Base-by-base conservation (phyloP, 30 jellyfish, hydroid and myxozoan species). In the Hydractinia echinata region DNA sequence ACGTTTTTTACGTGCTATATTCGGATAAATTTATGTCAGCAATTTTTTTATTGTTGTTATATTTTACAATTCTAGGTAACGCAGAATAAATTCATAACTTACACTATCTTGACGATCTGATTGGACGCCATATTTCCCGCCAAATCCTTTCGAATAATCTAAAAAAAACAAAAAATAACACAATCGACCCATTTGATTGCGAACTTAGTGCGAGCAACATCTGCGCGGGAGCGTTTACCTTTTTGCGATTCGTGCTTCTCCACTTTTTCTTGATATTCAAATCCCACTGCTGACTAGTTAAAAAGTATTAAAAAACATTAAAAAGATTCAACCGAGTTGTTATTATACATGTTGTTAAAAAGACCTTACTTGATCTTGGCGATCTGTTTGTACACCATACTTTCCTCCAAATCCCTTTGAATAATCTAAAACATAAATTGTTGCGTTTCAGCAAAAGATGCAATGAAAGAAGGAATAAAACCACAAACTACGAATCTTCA, bases 361-460 rank as follows among this genome's bases (percentile, higher is more conserved):
- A 53, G 11, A 51, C 21, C 39, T 54, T 70, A 85, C 97, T 87
- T 85, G 83, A 67, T 90, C 97, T 55, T 76, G 91, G 54, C 97
- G 76, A 77, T 91, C 97, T 53, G 54, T 73, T 82, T 86, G 96
- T 9, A 91, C 97, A n/a, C 97, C 97, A 82, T 66, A 91, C 71
- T 83, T 87, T 44, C 97, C 97, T 9, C 97, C 97, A 90, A 90
- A 90, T 6, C 97, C 97, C 56, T 83, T 76, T 15, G 97, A 90
- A 79, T 85, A 82, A 69, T 90, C 97, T 90, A 51, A 60, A 61
- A 61, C 77, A n/a, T 68, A 52, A 77, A 49, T 0, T 39, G 18
- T 39, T 18, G 30, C 55, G 4, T 71, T 7, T 5, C n/a, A 71
- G 2, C n/a, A 71, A 71, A 7, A 64, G 8, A 6, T 64, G 4